Evolutionary conservation across 2,888 invertebrate species (phyloP).

Genomic region (Caenorhabditis imperialis): DNA sequence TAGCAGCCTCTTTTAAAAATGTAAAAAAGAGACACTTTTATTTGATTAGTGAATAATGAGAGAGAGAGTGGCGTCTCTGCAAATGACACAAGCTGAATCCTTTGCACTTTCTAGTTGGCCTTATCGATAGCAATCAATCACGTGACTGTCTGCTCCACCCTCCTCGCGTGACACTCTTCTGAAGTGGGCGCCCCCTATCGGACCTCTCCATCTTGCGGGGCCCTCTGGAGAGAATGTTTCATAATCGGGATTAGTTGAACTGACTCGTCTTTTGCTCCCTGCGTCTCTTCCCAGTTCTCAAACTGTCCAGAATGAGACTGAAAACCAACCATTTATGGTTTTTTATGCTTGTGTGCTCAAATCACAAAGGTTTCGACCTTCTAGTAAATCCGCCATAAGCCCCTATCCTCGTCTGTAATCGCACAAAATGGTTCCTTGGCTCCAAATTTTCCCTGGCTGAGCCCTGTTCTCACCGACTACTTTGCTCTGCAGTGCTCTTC

Average conservation of each 20-base stretch:
- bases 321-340: too few species aligned
- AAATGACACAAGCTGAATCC: constrained; percentile 35
- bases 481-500: too few species aligned
- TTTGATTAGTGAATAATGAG: constrained; percentile 39
- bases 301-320: too few species aligned
- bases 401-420: too few species aligned
- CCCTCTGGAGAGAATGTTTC: neutral
- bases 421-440: too few species aligned
- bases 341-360: too few species aligned
- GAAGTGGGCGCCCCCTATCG: constrained; percentile 17
- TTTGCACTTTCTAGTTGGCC: neutral
- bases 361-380: too few species aligned
- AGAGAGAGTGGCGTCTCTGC: constrained; percentile 15
- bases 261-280: constrained; percentile 2
- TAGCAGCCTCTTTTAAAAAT: neutral
- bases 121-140: too few species aligned
- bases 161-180: neutral
- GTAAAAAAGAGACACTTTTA: constrained; percentile 7
- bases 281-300: constrained; percentile 3
- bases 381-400: too few species aligned
- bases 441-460: too few species aligned
- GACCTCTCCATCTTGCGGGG: constrained; percentile 25
- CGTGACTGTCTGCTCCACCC: neutral
- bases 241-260: too few species aligned
- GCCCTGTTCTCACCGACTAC: too few species aligned